phyloP scores from a whole-genome alignment of 2,113 vertebrate genomes.

The Brachypteracias leptosomus region DNA sequence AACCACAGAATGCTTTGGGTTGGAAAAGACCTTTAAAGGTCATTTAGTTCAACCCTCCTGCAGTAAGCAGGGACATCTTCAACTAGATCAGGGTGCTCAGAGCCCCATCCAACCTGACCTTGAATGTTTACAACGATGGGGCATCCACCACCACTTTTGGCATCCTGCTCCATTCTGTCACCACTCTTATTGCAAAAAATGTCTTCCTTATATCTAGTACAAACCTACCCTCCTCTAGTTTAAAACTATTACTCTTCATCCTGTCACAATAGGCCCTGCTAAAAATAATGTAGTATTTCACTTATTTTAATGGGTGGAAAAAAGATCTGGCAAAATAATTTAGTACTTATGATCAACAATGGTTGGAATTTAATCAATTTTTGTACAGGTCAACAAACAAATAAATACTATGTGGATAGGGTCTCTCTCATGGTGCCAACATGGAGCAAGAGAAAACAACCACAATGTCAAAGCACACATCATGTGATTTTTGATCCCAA shows the following conservation, averaged over 20 bases:
- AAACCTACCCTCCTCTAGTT: neutral
- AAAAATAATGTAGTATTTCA: neutral
- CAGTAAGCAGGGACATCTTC: neutral
- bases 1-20: neutral
- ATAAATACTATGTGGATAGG: neutral
- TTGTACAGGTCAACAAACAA: neutral
- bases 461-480: neutral
- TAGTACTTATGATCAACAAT: neutral
- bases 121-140: neutral
- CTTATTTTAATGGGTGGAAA: neutral
- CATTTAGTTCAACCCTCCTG: neutral
- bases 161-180: neutral
- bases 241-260: neutral
- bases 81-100: neutral
- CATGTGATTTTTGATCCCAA: accelerated
- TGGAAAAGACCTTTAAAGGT: neutral
- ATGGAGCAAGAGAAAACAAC: neutral
- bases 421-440: neutral
- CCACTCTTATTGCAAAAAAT: neutral
- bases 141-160: neutral
- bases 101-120: neutral
- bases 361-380: neutral
- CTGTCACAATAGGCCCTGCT: neutral
- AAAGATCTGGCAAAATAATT: neutral
- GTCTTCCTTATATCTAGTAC: neutral